A percentile compares a stretch with the other conserved stretches of the same genome.
These are phyloP conservation scores for Leptoclinus maculatus DNA, from an alignment of 2,797 vertebrate species.

Conservation along the genomic window DNA sequence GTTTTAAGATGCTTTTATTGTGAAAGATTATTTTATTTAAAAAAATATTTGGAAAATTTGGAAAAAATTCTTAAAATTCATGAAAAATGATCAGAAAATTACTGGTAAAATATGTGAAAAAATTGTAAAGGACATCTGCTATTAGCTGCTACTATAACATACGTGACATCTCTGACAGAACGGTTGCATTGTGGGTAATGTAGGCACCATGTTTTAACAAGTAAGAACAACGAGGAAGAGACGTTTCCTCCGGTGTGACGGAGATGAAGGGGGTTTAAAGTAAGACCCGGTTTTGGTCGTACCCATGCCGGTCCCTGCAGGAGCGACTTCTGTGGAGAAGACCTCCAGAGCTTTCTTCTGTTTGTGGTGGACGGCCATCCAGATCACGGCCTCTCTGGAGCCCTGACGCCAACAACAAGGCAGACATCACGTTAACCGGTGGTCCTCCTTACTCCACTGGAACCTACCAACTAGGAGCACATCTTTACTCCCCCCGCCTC, in stretches of 20 bases:
- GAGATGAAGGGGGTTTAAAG: neutral
- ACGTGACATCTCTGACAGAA: neutral
- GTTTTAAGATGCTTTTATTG: neutral
- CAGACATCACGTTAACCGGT: too few relatives aligned
- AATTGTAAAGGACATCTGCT: too few relatives aligned
- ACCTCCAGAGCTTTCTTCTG: constrained; percentile 89
- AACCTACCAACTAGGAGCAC: too few relatives aligned
- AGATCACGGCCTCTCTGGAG: constrained; percentile 88
- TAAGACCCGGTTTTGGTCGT: constrained; percentile 17
- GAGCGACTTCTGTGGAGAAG: constrained; percentile 87
- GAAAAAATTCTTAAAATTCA: too few relatives aligned
- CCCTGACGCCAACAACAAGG: constrained; percentile 63
- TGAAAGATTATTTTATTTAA: too few relatives aligned
- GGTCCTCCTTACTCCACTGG: fast-evolving
- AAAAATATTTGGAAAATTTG: too few relatives aligned
- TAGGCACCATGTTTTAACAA: neutral
- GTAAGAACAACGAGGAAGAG: too few relatives aligned
- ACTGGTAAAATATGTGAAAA: too few relatives aligned
- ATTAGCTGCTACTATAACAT: neutral
- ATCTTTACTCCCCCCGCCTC: too few relatives aligned
- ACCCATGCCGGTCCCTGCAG: constrained; percentile 92
- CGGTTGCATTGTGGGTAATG: neutral
- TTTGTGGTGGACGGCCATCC: constrained; percentile 89
- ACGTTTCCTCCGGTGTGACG: too few relatives aligned
- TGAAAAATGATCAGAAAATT: too few relatives aligned